Conservation (phyloP, 2,888 invertebrate species). For the Drosophila histrio region DNA sequence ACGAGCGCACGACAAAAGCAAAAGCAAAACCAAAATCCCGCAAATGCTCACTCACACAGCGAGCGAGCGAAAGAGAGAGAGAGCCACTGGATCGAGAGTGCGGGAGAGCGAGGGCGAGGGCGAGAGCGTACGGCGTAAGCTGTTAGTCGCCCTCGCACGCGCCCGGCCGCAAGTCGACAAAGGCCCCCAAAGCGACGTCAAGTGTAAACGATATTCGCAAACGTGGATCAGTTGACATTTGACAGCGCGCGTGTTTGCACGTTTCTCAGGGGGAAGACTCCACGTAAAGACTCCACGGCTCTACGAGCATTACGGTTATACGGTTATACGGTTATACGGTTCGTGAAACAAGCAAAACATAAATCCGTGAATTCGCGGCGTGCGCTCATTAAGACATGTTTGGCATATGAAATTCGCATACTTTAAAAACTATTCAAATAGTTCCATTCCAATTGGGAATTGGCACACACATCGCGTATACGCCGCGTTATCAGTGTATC, state of each 20-base stretch:
- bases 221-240: conserved; percentile 84
- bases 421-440: conserved; percentile 11
- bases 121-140: conserved; percentile 11
- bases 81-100: not conserved
- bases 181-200: conserved; percentile 35
- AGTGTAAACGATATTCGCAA: conserved; percentile 80
- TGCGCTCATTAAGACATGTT: conserved; percentile 5
- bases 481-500: conserved; percentile 44
- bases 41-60: conserved; percentile 20
- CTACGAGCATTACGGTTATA: not conserved
- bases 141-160: no score
- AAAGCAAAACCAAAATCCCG: conserved; percentile 28
- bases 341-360: conserved; percentile 3
- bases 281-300: conserved; percentile 11
- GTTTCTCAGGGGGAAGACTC: conserved; percentile 41
- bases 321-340: not conserved
- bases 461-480: conserved; percentile 32
- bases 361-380: not conserved
- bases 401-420: conserved; percentile 12
- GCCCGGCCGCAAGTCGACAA: not conserved
- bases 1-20: conserved; percentile 27
- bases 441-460: conserved; percentile 8
- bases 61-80: conserved; percentile 7
- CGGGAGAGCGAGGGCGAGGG: conserved; percentile 7
- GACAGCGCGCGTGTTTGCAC: conserved; percentile 80